phyloP scores from a whole-genome alignment of 2,113 vertebrate species.

The Hippocampus abdominalis region DNA sequence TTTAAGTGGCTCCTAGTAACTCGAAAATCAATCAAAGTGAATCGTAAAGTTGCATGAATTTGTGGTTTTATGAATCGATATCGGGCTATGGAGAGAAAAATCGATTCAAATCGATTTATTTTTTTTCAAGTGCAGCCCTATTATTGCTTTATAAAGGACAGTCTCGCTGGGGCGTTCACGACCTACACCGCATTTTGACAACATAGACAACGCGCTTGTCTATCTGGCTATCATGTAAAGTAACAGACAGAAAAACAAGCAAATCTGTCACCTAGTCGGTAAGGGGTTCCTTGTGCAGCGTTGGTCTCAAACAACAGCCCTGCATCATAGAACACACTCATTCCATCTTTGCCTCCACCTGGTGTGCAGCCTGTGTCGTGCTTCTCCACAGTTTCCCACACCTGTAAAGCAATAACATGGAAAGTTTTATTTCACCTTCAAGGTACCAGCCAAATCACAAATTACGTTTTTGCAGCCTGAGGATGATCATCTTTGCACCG shows the following conservation, averaged over 20 bases:
- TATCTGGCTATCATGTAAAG: no score
- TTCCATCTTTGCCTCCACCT: slow-evolving; percentile 69
- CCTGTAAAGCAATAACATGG: slow-evolving; percentile 41
- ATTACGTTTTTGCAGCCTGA: background rate
- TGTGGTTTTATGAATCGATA: no score
- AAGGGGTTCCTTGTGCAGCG: slow-evolving; percentile 38
- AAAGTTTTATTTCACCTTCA: background rate
- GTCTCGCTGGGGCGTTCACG: no score
- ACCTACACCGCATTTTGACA: no score
- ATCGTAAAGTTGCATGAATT: no score
- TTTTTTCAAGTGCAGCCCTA: no score
- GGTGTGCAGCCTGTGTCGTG: slow-evolving; percentile 75
- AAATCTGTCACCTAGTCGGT: slow-evolving; percentile 63
- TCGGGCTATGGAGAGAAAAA: no score
- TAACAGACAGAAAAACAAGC: background rate
- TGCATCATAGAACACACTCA: slow-evolving; percentile 73
- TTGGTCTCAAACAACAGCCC: slow-evolving; percentile 68
- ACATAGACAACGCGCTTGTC: no score
- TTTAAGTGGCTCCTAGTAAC: no score
- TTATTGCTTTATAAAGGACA: no score
- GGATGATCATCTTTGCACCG: background rate
- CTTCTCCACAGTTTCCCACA: slow-evolving; percentile 76
- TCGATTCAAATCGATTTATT: no score
- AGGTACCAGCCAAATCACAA: background rate
- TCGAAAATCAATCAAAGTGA: no score